phyloP scores from a whole-genome alignment of 2,888 invertebrate genomes.

The Ethmia dodecea region DNA sequence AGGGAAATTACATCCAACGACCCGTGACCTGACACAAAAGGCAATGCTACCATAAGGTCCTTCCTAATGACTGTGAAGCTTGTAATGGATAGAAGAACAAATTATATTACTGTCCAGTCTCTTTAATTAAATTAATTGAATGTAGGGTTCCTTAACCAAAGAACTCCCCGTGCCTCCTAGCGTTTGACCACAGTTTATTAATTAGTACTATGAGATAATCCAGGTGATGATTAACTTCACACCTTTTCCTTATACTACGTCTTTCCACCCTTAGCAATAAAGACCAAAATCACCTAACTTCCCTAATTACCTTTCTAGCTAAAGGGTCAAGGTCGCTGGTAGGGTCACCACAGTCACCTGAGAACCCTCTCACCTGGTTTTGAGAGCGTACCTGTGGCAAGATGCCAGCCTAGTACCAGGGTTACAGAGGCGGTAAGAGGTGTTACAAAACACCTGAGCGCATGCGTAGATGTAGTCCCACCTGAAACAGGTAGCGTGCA shows the following conservation, averaged over 20 bases:
- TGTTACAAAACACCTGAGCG: conserved; percentile 49
- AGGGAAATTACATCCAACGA: too few species aligned
- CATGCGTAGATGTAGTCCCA: background rate
- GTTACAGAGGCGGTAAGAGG: conserved; percentile 41
- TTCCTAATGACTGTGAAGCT: too few species aligned
- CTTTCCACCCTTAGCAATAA: background rate
- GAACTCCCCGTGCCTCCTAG: too few species aligned
- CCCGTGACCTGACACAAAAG: too few species aligned
- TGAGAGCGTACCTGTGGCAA: conserved; percentile 76
- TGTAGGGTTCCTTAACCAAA: too few species aligned
- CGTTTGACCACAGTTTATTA: too few species aligned
- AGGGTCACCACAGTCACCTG: conserved; percentile 50
- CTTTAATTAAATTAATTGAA: too few species aligned
- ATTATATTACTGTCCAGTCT: too few species aligned
- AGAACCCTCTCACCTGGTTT: conserved; percentile 52
- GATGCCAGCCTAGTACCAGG: conserved; percentile 75
- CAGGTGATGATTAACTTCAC: too few species aligned
- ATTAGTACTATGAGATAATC: too few species aligned
- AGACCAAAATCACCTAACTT: background rate
- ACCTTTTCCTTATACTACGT: background rate
- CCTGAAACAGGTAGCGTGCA: background rate
- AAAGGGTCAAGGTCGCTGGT: conserved; percentile 16
- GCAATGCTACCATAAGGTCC: too few species aligned
- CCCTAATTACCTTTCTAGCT: background rate
- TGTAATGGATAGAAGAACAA: too few species aligned